Evolutionary conservation across 2,113 vertebrate genomes (phyloP), one percentile per base, ranked within the genome.

Genomic region (Diphyllodes magnificus): DNA sequence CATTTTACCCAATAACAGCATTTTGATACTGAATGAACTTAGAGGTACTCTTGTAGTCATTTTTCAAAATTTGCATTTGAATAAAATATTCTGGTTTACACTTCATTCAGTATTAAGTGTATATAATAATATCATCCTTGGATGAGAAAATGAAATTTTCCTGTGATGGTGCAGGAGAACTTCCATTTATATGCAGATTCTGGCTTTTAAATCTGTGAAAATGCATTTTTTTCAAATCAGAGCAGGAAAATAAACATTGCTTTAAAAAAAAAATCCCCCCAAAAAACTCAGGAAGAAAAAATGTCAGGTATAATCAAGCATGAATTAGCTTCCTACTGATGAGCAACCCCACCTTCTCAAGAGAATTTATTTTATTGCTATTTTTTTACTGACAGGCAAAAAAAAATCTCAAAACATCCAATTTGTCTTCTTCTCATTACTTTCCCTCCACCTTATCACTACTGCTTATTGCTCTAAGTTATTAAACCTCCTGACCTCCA

Each of bases 131-230:
- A 93, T 88, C 86, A 95, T 90, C 47, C 40, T 75, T 86, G 61
- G 61, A 88, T 31, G 44, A 82, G 85, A 91, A 97, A 95, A 94
- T 63, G 17, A 87, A 95, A 77, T 88, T 95, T 96, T 88, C 61
- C 72, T 72, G 40, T 70, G 60, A 76, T 64, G 33, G n/a, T 94
- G 25, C 40, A 78, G 86, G 95, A 92, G 53, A 77, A 78, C 50
- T 95, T 95, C 69, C 47, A 96, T 96, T 96, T 97, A 94, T 87
- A 95, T 90, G 85, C 77, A 96, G 88, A 96, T 95, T 94, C 42
- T 86, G 90, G 57, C 42, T 95, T 88, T 92, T 93, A 90, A 40
- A 71, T 91, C n/a, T 84, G 44, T 61, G 71, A 91, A 95, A 94
- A 86, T 56, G 24, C 21, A 84, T 61, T 93, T 33, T 90, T 91